Evolutionary conservation across 2,113 vertebrate genomes (phyloP), one percentile per base, ranked within the genome.

Genomic region (Myiozetetes cayanensis): DNA sequence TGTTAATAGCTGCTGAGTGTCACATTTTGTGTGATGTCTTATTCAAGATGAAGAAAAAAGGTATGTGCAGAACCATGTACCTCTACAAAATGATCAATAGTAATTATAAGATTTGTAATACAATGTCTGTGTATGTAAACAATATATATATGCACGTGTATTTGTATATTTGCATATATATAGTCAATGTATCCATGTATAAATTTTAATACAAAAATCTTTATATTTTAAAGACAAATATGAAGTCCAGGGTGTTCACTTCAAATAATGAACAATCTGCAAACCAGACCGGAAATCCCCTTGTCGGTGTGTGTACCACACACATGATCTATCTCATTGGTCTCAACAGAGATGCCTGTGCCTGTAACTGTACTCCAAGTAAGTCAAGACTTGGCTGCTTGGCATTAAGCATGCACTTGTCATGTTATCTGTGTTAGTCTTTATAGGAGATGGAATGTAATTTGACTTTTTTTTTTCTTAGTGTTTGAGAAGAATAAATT

Each of bases 1-100:
- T 3, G 8, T 44, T 83, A 95, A 90, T 56, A 82, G 15, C 52
- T 89, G 21, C n/a, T 55, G 58, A 67, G 52, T 58, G n/a, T 84
- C 90, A 72, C 3, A 73, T 76, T 94, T 94, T 81, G 24, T 87
- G 41, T 94, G 47, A 85, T 89, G 23, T 77, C 65, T 94, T 85
- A 65, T 35, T 75, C 65, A 83, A 92, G 33, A 63, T 9, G 27
- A 20, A 76, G 65, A 75, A 94, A 76, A 92, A 96, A 77, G 10
- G 15, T 50, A 62, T 80, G 5, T 25, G 20, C 21, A 85, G 50
- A 95, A 75, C 16, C 12, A 22, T 4, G 3, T 63, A 8, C 6
- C 12, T 73, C 44, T 81, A 10, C 70, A 58, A 93, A 87, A 75
- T n/a, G 7, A 76, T 28, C 43, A 56, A 65, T 22, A 75, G 6